A percentile compares a stretch with the other conserved stretches of the same genome.
phyloP scores from a whole-genome alignment of 2,797 vertebrate species.

The Channallabes apus region DNA sequence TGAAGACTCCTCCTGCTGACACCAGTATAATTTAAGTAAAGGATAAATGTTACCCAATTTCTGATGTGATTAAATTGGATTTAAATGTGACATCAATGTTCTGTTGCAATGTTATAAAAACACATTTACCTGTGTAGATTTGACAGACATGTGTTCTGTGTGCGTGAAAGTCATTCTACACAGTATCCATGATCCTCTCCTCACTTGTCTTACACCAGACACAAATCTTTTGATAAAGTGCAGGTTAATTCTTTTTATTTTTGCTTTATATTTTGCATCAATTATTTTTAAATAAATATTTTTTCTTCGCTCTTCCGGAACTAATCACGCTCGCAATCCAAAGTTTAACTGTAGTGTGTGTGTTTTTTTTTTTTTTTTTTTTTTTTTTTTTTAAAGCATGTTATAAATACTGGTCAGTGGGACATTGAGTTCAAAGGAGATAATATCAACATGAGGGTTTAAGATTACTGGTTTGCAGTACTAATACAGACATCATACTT shows the following conservation, averaged over 20 bases:
- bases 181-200: too few species aligned
- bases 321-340: too few species aligned
- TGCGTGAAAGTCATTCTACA: too few species aligned
- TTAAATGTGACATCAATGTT: not conserved
- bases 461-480: not conserved
- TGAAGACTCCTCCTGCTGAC: slow-evolving; percentile 31
- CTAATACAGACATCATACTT: not conserved
- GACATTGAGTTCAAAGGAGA: not conserved
- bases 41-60: not conserved
- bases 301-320: too few species aligned
- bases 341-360: too few species aligned
- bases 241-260: too few species aligned
- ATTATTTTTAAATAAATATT: too few species aligned
- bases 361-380: too few species aligned
- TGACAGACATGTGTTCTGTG: not conserved
- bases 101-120: not conserved
- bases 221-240: too few species aligned
- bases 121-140: not conserved
- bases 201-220: too few species aligned
- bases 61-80: not conserved
- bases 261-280: too few species aligned
- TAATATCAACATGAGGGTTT: not conserved
- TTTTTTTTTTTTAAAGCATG: not conserved
- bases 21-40: not conserved
- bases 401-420: not conserved